Evolutionary conservation across 1,140 invertebrate species (phyloP).

Genomic region (Brachionus manjavacas): DNA sequence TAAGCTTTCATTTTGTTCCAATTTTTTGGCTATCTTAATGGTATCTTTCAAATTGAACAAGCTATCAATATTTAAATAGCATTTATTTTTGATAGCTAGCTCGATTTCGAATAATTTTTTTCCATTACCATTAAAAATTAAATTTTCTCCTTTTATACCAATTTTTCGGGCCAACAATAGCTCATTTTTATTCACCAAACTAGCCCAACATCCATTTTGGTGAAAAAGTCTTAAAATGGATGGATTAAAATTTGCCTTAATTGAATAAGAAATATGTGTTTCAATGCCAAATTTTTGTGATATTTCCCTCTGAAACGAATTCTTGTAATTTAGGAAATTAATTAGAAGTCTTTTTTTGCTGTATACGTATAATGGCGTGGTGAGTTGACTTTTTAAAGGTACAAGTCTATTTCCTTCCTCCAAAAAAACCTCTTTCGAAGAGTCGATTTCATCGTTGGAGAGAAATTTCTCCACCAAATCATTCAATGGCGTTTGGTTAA

Average conservation of each 20-base stretch:
- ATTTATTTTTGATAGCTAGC: conserved; percentile 50
- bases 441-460: not conserved
- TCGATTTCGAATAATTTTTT: conserved; percentile 55
- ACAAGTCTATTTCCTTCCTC: not conserved
- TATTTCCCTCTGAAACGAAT: not conserved
- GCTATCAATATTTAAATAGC: conserved; percentile 56
- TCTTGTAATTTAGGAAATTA: not conserved
- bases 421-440: not conserved
- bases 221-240: conserved; percentile 49
- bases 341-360: not conserved
- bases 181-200: conserved; percentile 56
- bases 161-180: conserved; percentile 50
- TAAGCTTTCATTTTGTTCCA: conserved; percentile 44
- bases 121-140: conserved; percentile 57
- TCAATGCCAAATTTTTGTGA: not conserved
- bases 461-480: not conserved
- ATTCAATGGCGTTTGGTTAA: not conserved
- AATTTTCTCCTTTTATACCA: conserved; percentile 44
- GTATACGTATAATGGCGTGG: conserved; percentile 14
- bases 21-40: conserved; percentile 44
- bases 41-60: conserved; percentile 54
- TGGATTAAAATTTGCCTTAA: conserved; percentile 51
- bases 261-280: conserved; percentile 17
- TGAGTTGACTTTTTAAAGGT: not conserved
- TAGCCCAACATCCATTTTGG: conserved; percentile 47